Evolutionary conservation across 92 coral and sea anemone genomes (phyloP), one percentile per base, ranked within the genome.

Genomic region (Porites lobata): DNA sequence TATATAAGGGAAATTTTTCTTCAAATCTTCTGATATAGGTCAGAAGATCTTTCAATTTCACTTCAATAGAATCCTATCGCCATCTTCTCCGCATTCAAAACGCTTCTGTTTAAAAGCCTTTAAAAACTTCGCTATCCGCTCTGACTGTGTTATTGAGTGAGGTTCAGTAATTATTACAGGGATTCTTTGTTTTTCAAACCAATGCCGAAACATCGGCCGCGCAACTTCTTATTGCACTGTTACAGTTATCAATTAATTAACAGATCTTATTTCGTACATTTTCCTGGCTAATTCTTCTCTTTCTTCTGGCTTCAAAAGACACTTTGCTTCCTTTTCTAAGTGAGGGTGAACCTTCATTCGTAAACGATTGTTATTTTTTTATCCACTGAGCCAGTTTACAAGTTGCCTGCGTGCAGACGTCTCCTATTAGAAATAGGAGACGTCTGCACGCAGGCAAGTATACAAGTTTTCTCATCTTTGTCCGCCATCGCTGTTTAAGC

Each of bases 21-120:
- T 69, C 10, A 59, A 54, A 71, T 54, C 77, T 53, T 69, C 77
- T 69, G 15, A 57, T 69, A 58, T 70, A 81, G 2, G 18, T 81
- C 57, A 81, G 29, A 56, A 81, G 70, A 70, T 81, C 24, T 69
- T 81, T 69, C 51, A 81, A 56, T 43, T 71, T 81, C 9, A 81
- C 61, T 32, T 81, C 86, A 3, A 81, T 69, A 12, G 86, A 53
- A 81, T 54, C 17, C 86, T 77, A 18, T 81, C n/a, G 57, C 68
- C 1, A 38, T 81, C 86, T 81, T 81, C 86, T 14, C 86, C 86
- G 68, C 86, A 81, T 68, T 81, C 86, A 32, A 81, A 56, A 56
- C 56, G 32, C 18, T 70, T 68, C 32, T 82, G 57, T 11, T 57
- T 56, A 21, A 82, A 82, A 29, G 54, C 29, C 77, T 69, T 82